phyloP scores from a whole-genome alignment of 2,797 vertebrate genomes.

The Novumbra hubbsi region DNA sequence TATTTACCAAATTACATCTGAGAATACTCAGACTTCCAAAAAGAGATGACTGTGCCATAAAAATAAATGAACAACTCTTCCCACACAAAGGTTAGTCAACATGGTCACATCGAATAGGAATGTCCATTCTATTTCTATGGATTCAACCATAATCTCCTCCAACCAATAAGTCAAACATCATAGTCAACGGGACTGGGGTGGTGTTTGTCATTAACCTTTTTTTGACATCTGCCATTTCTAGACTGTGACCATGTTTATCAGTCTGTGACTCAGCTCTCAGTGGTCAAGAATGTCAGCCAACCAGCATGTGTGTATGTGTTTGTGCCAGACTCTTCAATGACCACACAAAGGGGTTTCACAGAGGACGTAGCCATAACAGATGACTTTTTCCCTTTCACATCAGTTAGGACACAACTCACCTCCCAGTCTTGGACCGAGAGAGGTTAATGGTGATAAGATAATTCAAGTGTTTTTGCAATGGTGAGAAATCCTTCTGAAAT shows the following conservation, averaged over 20 bases:
- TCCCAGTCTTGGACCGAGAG: slow-evolving; percentile 9
- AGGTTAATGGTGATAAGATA: slow-evolving; percentile 30
- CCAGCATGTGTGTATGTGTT: not conserved
- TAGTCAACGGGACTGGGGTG: slow-evolving; percentile 25
- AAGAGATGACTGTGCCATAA: not conserved
- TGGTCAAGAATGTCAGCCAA: slow-evolving; percentile 53
- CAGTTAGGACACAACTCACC: slow-evolving; percentile 2
- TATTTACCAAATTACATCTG: not conserved
- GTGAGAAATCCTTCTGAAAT: slow-evolving; percentile 46
- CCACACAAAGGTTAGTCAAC: not conserved
- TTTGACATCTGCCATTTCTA: slow-evolving; percentile 32
- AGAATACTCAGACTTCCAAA: not conserved
- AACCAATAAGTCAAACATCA: slow-evolving; percentile 8
- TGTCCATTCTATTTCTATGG: not conserved
- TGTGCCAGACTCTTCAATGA: slow-evolving; percentile 1
- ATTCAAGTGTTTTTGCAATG: slow-evolving; percentile 27
- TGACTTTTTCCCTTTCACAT: slow-evolving; percentile 14
- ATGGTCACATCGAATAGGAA: not conserved
- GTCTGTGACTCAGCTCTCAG: slow-evolving; percentile 10
- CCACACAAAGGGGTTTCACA: slow-evolving; percentile 32
- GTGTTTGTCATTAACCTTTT: slow-evolving; percentile 44
- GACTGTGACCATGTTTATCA: slow-evolving; percentile 35
- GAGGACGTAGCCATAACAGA: slow-evolving; percentile 29
- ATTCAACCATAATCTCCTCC: not conserved
- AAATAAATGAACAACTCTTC: not conserved